phyloP scores from a whole-genome alignment of 37 sponge, comb jelly and placozoan genomes.

The Dysidea cf. avara region DNA sequence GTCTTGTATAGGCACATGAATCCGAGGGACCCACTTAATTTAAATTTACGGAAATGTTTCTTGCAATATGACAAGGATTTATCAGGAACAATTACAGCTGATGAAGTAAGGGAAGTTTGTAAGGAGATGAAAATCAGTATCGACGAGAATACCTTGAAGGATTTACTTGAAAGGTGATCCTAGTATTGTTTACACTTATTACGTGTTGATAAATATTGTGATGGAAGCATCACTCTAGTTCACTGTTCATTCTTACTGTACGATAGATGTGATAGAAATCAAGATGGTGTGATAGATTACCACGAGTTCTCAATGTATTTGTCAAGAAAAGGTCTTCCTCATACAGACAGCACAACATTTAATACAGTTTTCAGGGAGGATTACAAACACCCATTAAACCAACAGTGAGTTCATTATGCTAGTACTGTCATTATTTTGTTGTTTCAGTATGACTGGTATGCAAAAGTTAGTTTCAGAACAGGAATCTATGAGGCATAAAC shows the following conservation, averaged over 20 bases:
- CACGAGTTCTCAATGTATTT: slow-evolving; percentile 78
- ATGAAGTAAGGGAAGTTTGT: slow-evolving; percentile 42
- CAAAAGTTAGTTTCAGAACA: slow-evolving; percentile 44
- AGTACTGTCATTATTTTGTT: background rate
- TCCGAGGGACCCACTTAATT: slow-evolving; percentile 74
- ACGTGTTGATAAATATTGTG: background rate
- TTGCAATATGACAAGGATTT: slow-evolving; percentile 79
- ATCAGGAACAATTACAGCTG: slow-evolving; percentile 60
- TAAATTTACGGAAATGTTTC: slow-evolving; percentile 79
- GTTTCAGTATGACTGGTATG: slow-evolving; percentile 37
- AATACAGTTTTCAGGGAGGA: slow-evolving; percentile 35
- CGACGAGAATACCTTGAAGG: slow-evolving; percentile 1
- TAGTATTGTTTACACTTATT: no score
- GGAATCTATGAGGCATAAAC: slow-evolving; percentile 29
- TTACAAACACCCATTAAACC: slow-evolving; percentile 47
- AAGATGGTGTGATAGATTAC: slow-evolving; percentile 80
- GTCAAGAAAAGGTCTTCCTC: slow-evolving; percentile 21
- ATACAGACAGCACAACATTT: background rate
- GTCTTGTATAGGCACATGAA: slow-evolving; percentile 23
- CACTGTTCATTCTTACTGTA: background rate
- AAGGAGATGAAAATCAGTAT: slow-evolving; percentile 26
- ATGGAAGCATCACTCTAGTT: background rate
- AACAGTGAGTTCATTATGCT: slow-evolving; percentile 19
- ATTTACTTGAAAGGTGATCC: slow-evolving; percentile 51
- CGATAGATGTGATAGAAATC: slow-evolving; percentile 57